These are phyloP conservation scores for Ceratothoa steindachneri DNA, from an alignment of 2,888 invertebrate species.

Conservation along the genomic window DNA sequence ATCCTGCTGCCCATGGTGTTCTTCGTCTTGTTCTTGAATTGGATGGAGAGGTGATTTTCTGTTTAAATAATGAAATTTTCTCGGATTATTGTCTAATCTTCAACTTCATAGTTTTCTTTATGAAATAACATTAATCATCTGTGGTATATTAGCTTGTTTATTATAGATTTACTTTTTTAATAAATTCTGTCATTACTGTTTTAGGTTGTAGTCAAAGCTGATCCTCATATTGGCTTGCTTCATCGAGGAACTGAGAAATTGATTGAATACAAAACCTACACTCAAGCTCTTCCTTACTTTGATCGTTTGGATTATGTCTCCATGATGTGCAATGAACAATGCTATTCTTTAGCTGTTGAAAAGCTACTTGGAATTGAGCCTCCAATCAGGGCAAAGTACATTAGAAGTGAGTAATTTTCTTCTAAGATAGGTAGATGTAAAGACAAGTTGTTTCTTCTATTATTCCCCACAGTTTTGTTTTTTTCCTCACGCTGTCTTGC, in stretches of 20 bases:
- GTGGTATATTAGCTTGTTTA: not conserved
- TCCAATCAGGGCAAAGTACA: constrained; percentile 91
- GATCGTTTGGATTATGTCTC: constrained; percentile 97
- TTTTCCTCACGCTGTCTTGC: no score
- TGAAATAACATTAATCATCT: not conserved
- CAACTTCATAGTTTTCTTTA: not conserved
- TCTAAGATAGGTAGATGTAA: no score
- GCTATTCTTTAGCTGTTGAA: constrained; percentile 91
- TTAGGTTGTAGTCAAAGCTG: constrained; percentile 76
- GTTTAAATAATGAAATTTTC: not conserved
- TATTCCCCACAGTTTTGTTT: no score
- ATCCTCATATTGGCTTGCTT: constrained; percentile 94
- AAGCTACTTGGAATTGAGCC: constrained; percentile 91
- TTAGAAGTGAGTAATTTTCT: constrained; percentile 66
- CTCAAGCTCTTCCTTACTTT: constrained; percentile 95
- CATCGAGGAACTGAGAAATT: constrained; percentile 97
- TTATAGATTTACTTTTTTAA: no score
- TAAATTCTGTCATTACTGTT: no score
- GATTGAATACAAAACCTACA: constrained; percentile 97
- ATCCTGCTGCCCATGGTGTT: constrained; percentile 92
- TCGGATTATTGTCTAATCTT: not conserved
- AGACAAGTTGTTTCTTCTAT: no score
- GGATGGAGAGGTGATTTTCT: constrained; percentile 76
- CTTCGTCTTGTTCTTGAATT: constrained; percentile 77
- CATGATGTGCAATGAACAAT: constrained; percentile 99